Evolutionary conservation across 2,888 invertebrate species (phyloP).

Genomic region (Platycheirus rosarum): DNA sequence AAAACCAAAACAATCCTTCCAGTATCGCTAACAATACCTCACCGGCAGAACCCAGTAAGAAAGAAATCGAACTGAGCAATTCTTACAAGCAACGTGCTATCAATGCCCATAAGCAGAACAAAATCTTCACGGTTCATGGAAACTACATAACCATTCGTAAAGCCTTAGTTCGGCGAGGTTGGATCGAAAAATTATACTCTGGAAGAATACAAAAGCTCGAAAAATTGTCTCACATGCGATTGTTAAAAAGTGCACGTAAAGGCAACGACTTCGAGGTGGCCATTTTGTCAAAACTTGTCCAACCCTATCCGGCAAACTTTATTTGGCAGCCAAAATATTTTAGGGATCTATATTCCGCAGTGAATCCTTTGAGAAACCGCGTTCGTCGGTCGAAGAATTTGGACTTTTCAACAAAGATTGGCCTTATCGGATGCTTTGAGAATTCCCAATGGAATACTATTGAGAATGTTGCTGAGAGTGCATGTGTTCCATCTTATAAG

Average conservation of each 20-base stretch:
- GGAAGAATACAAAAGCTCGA: constrained; percentile 78
- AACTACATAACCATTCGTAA: constrained; percentile 78
- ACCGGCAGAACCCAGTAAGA: background rate
- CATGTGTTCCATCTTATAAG: constrained; percentile 87
- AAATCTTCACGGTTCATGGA: constrained; percentile 81
- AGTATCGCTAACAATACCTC: background rate
- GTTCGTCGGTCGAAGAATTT: constrained; percentile 77
- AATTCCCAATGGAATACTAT: constrained; percentile 79
- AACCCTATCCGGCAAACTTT: constrained; percentile 87
- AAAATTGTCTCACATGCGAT: constrained; percentile 77
- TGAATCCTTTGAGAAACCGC: constrained; percentile 79
- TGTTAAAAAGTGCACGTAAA: constrained; percentile 78
- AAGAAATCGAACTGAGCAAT: constrained; percentile 10
- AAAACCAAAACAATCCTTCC: background rate
- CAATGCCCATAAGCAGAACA: constrained; percentile 79
- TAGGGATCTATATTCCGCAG: constrained; percentile 77
- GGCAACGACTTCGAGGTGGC: constrained; percentile 81
- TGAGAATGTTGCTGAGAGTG: constrained; percentile 82
- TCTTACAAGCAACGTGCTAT: constrained; percentile 75
- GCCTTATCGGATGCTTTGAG: constrained; percentile 81
- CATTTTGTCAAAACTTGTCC: constrained; percentile 85
- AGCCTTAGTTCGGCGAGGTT: constrained; percentile 86
- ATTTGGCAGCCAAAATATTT: constrained; percentile 86
- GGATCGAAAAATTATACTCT: constrained; percentile 88
- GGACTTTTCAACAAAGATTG: constrained; percentile 84